Conservation (phyloP, 92 coral and sea anemone genomes). For the Epizoanthus stellaris region DNA sequence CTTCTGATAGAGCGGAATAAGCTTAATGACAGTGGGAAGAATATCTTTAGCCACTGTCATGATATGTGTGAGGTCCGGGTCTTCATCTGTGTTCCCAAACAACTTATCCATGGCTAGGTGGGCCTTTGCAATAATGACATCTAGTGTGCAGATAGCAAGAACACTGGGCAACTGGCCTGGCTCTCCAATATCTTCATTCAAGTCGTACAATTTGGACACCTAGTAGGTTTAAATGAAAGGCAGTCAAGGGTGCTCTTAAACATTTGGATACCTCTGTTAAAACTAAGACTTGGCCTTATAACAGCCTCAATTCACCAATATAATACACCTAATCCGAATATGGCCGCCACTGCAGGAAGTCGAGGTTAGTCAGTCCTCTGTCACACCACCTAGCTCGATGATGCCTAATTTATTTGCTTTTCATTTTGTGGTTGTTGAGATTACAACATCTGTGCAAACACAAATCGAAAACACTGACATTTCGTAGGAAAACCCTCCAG, state of each 20-base stretch:
- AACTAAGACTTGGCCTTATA: no score
- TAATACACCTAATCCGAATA: no score
- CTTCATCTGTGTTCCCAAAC: slow-evolving; percentile 86
- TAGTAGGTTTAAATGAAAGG: background rate
- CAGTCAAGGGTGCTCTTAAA: background rate
- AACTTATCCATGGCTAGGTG: slow-evolving; percentile 69
- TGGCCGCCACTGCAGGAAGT: no score
- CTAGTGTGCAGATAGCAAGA: slow-evolving; percentile 74
- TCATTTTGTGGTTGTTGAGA: no score
- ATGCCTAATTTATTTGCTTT: no score
- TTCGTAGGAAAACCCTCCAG: no score
- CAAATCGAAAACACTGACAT: no score
- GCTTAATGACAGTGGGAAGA: slow-evolving; percentile 68
- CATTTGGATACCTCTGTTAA: no score
- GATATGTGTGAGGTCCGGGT: slow-evolving; percentile 75
- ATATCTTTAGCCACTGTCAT: slow-evolving; percentile 79
- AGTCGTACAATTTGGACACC: slow-evolving; percentile 59
- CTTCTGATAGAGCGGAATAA: slow-evolving; percentile 84
- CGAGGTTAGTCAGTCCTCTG: no score
- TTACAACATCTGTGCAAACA: no score
- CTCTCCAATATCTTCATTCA: slow-evolving; percentile 47
- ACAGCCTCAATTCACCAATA: no score
- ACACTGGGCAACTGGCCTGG: slow-evolving; percentile 85
- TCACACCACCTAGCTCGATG: no score
- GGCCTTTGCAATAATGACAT: slow-evolving; percentile 80